A percentile compares a stretch with the other conserved stretches of the same genome.
Evolutionary conservation across 2,113 vertebrate species (phyloP).

Genomic region (Triplophysa rosa): DNA sequence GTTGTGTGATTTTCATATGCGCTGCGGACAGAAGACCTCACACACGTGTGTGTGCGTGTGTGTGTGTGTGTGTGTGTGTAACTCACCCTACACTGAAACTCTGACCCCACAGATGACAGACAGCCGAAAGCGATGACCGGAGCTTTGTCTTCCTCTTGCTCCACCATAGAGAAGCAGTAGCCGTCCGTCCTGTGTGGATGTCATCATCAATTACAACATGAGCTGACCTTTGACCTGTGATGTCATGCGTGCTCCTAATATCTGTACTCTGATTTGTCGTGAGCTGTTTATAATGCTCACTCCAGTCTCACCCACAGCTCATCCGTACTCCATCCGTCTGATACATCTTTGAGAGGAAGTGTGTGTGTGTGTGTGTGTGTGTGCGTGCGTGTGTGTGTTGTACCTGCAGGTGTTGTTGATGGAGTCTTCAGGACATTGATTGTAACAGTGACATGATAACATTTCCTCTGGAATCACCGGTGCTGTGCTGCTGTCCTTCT

Average conservation of each 20-base stretch:
- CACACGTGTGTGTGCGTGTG: too few species aligned
- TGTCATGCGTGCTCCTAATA: too few species aligned
- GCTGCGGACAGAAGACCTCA: not conserved
- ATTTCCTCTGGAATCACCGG: constrained; percentile 74
- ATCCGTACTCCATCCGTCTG: too few species aligned
- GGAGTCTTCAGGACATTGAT: constrained; percentile 90
- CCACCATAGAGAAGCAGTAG: constrained; percentile 96
- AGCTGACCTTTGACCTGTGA: too few species aligned
- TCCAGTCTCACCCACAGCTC: too few species aligned
- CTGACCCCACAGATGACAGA: constrained; percentile 84
- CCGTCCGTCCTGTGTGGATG: constrained; percentile 85
- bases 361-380: not conserved
- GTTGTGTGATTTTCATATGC: not conserved
- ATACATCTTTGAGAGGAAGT: too few species aligned
- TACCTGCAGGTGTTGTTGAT: constrained; percentile 94
- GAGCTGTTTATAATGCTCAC: too few species aligned
- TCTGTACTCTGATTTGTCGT: too few species aligned
- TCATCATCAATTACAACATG: not conserved
- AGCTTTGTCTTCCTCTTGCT: constrained; percentile 86
- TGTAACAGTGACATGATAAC: constrained; percentile 89
- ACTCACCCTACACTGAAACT: constrained; percentile 97
- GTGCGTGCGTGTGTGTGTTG: constrained; percentile 36
- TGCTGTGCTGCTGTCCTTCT: constrained; percentile 75
- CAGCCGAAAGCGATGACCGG: constrained; percentile 86
- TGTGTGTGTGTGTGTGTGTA: not conserved